Base-by-base conservation (phyloP, 2,888 invertebrate species). In the Mechanitis messenoides region DNA sequence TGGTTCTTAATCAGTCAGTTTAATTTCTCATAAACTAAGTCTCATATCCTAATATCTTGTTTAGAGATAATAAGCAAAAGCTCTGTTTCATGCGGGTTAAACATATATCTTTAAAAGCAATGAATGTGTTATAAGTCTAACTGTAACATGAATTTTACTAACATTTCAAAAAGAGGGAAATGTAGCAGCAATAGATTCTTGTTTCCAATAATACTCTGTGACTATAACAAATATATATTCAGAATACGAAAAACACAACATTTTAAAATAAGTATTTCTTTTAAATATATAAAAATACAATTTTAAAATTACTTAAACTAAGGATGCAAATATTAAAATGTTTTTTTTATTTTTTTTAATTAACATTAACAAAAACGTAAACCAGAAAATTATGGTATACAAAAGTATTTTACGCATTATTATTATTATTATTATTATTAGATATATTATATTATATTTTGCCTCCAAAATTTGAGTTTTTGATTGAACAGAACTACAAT, bases 391-490 rank as follows among this genome's bases (percentile, higher is more conserved):
- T 42, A 58, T 55, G 58, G 60, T 65, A 61, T 61, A 63, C 53
- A 61, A 63, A 65, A 60, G 61, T 62, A 63, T 20, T 20, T 20
- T 20, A 20, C 20, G 20, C 20, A 63, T 65, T 63, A 65, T 59
- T 56, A 54, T 62, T 20, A 63, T 65, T 63, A 65, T 59, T 56
- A 54, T 62, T 20, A 20, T 20, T 20, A 20, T 20, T 20, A 20
- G 20, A 20, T 20, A 58, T 59, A 20, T 46, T 59, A 61, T 55
- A 58, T 45, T 60, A 56, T 61, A 7, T 60, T 45, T 45, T 62
- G 53, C 45, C 50, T 47, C 45, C n/a, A 11, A 3, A 45, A 45
- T 45, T 11, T 20, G 1, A 20, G n/a, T 45, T 45, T n/a, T 45
- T 45, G 45, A 45, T n/a, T 45, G 3, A n/a, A 45, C 12, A 3